Evolutionary conservation across 1,140 invertebrate species (phyloP).

Genomic region (Helicorthomorpha holstii): DNA sequence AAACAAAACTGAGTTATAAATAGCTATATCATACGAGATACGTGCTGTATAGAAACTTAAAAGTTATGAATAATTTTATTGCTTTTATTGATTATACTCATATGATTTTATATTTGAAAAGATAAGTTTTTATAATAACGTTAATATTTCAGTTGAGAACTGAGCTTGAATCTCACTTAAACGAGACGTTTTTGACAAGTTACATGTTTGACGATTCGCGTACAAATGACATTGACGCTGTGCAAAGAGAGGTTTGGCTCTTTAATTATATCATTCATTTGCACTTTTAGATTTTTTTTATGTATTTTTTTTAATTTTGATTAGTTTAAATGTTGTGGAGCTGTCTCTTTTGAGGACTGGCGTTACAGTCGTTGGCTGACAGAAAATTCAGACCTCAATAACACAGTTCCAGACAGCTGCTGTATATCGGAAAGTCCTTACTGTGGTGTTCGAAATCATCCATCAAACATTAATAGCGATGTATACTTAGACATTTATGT

Average conservation of each 20-base stretch:
- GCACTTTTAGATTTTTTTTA: slow-evolving; percentile 2
- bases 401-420: slow-evolving; percentile 62
- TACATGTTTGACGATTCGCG: slow-evolving; percentile 45
- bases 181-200: slow-evolving; percentile 50
- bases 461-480: slow-evolving; percentile 74
- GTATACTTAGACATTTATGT: too few species aligned
- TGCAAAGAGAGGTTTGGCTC: slow-evolving; percentile 62
- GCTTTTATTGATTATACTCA: too few species aligned
- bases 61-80: too few species aligned
- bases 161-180: slow-evolving; percentile 53
- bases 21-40: too few species aligned
- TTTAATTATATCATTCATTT: not conserved
- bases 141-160: slow-evolving; percentile 26
- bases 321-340: slow-evolving; percentile 69
- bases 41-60: too few species aligned
- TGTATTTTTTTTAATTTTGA: slow-evolving; percentile 14
- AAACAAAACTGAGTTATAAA: too few species aligned
- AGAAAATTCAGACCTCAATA: slow-evolving; percentile 18
- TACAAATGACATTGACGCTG: slow-evolving; percentile 54
- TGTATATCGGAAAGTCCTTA: slow-evolving; percentile 46
- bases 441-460: slow-evolving; percentile 58
- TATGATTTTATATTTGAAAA: too few species aligned
- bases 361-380: slow-evolving; percentile 42
- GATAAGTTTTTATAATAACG: too few species aligned
- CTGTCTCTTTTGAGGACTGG: slow-evolving; percentile 55